Conservation (phyloP, 1,140 invertebrate species). For the Plectrocnemia conspersa region DNA sequence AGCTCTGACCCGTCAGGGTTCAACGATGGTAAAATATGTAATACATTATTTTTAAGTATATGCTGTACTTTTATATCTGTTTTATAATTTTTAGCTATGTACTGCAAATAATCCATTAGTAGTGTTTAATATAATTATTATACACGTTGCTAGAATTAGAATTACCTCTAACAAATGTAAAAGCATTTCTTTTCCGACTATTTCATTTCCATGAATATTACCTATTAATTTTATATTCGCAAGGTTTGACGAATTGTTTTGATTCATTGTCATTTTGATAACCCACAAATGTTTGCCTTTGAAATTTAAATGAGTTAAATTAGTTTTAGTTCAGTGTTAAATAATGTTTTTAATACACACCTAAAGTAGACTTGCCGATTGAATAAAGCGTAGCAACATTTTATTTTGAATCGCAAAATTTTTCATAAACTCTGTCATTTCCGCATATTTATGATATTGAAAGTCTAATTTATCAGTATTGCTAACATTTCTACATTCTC, state of each 20-base stretch:
- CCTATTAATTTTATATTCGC: slow-evolving; percentile 56
- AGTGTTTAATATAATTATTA: slow-evolving; percentile 12
- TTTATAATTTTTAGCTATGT: slow-evolving; percentile 48
- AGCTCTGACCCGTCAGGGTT: slow-evolving; percentile 52
- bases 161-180: slow-evolving; percentile 53
- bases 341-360: slow-evolving; percentile 32
- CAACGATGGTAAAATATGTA: slow-evolving; percentile 55
- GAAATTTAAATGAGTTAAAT: slow-evolving; percentile 41
- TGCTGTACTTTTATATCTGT: slow-evolving; percentile 37
- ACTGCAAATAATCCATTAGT: slow-evolving; percentile 36
- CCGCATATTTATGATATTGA: slow-evolving; percentile 38
- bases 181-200: slow-evolving; percentile 54
- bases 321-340: no score
- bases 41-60: slow-evolving; percentile 49
- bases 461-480: slow-evolving; percentile 36
- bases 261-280: slow-evolving; percentile 50
- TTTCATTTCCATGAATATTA: slow-evolving; percentile 57
- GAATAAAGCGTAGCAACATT: slow-evolving; percentile 35
- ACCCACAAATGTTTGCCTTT: slow-evolving; percentile 57
- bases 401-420: slow-evolving; percentile 30
- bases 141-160: slow-evolving; percentile 4
- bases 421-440: slow-evolving; percentile 37
- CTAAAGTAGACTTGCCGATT: slow-evolving; percentile 38
- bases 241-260: slow-evolving; percentile 47
- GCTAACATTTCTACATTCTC: not conserved